A percentile compares a stretch with the other conserved stretches of the same genome.
These are phyloP conservation scores for Catostylus mosaicus DNA, from an alignment of 30 jellyfish, hydroid and myxozoan species.

Conservation along the genomic window DNA sequence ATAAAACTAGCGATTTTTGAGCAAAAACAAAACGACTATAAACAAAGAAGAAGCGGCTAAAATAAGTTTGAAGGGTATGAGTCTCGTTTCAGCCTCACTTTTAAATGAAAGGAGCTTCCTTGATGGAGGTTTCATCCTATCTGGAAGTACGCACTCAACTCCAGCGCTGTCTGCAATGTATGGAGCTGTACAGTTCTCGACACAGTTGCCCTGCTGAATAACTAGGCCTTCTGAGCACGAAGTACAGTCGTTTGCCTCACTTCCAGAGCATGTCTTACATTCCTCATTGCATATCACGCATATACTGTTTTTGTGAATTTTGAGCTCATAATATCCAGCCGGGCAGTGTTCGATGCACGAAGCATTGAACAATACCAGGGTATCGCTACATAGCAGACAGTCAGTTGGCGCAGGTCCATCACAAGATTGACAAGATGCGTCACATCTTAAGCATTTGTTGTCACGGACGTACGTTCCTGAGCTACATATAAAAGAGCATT, in stretches of 20 bases:
- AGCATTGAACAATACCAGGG: constrained; percentile 25
- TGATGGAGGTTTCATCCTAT: neutral
- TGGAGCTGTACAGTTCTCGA: constrained; percentile 36
- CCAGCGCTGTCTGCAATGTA: constrained; percentile 31
- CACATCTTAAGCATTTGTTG: constrained; percentile 72
- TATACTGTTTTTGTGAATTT: neutral
- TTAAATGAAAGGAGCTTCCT: constrained; percentile 41
- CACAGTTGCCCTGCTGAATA: constrained; percentile 42
- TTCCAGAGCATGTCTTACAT: constrained; percentile 48
- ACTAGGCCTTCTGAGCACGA: constrained; percentile 41
- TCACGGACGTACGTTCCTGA: constrained; percentile 9
- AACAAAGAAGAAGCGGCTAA: neutral
- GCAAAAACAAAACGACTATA: neutral
- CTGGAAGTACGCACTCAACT: constrained; percentile 26
- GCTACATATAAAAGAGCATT: constrained; percentile 28
- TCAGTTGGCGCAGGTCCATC: constrained; percentile 37
- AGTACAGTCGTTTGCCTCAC: constrained; percentile 22
- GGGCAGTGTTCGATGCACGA: constrained; percentile 68
- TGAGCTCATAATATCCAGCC: constrained; percentile 33
- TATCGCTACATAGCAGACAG: constrained; percentile 53
- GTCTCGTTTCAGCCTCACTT: neutral
- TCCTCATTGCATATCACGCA: constrained; percentile 29
- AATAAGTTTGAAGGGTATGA: neutral
- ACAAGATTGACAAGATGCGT: constrained; percentile 65
- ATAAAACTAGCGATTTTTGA: constrained; percentile 35